These are phyloP conservation scores for Petromus typicus DNA, from an alignment of 2,113 vertebrate species.

Conservation along the genomic window DNA sequence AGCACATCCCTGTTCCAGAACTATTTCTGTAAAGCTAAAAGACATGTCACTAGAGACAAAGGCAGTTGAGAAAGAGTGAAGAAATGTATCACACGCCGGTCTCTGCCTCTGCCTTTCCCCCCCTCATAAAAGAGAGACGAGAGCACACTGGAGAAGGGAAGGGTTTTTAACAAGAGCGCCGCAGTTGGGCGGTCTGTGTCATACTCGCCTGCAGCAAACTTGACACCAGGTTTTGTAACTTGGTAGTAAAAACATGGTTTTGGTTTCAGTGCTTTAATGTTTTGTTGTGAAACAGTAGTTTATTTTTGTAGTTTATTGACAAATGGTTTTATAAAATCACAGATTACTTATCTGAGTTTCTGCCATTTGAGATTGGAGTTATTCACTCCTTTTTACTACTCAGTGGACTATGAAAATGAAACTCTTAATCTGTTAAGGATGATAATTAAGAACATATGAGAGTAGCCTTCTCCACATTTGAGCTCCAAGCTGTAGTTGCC, in stretches of 20 bases:
- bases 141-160: not conserved
- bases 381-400: not conserved
- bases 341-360: conserved; percentile 60
- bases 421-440: conserved; percentile 69
- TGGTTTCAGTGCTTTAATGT: conserved; percentile 51
- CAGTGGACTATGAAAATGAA: conserved; percentile 57
- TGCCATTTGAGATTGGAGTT: conserved; percentile 62
- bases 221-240: conserved; percentile 24
- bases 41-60: not conserved
- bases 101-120: not conserved
- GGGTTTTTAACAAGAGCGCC: conserved; percentile 25
- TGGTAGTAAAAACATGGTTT: conserved; percentile 41
- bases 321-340: conserved; percentile 61
- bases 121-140: not conserved
- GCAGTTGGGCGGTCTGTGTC: not conserved
- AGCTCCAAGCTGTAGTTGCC: conserved; percentile 23
- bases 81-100: not conserved
- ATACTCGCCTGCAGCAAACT: not conserved
- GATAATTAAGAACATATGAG: conserved; percentile 62
- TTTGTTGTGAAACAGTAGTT: conserved; percentile 65
- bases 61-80: conserved; percentile 1
- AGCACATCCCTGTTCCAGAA: conserved; percentile 27
- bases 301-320: conserved; percentile 65
- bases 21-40: conserved; percentile 43
- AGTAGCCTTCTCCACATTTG: conserved; percentile 31